Base-by-base conservation (phyloP, 2,113 vertebrate species). In the Willisornis vidua region DNA sequence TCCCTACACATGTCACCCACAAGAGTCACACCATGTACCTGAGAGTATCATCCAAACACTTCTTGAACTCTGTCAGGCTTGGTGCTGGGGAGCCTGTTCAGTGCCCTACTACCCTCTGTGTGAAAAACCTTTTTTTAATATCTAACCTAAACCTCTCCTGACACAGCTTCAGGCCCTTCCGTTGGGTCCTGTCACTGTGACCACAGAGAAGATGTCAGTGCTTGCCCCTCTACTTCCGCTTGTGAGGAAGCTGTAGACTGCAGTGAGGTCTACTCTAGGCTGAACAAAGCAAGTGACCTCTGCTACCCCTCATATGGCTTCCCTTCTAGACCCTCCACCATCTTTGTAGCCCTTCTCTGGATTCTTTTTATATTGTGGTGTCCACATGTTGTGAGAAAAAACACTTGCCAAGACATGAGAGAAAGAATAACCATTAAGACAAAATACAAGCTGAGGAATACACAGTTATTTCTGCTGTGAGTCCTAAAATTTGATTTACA, bases 101-200 rank as follows among this genome's bases (percentile, higher is more conserved):
- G 25, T 57, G 35, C 14, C 31, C 51, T 43, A 0, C 2, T 25
- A 37, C 22, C 0, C 0, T 20, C 14, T 35, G 43, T 7, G 11
- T 18, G 31, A 65, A 80, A 43, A 43, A 57, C 14, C 4, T 10
- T 65, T 73, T 8, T 5, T 25, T 31, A 14, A 31, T 51, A 43
- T 15, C 16, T 33, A 80, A 5, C 3, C 13, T 26, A 37, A 66
- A 26, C 35, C 14, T 49, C 14, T 9, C 11, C 20, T 73, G 51
- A 58, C 35, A 57, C 25, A 43, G 4, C 4, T 37, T 51, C 35
- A 43, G 51, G 31, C 31, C 17, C 7, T 73, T 73, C 6, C 17
- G 17, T 80, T 0, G 0, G 7, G 20, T 33, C 26, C 31, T 45
- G 37, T 66, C 59, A 23, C 51, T 33, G 43, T 5, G 17, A 73